Evolutionary conservation across 2,888 invertebrate species (phyloP), one percentile per base, ranked within the genome.

Genomic region (Callyntrura sp.): DNA sequence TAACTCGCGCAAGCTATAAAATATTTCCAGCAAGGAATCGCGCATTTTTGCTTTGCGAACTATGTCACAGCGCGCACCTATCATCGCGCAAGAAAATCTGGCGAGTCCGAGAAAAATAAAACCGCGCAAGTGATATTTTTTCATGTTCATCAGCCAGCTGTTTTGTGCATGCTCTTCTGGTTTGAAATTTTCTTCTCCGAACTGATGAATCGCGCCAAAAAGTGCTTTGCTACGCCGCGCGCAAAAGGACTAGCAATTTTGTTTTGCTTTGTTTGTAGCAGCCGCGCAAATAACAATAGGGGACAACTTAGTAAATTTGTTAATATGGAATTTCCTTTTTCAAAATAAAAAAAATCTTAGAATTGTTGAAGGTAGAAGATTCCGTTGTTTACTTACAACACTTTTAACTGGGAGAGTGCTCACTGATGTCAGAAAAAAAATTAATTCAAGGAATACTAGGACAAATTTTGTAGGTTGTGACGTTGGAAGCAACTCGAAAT

Each of bases 381-480:
- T 88, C 65, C 76, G 82, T 83, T 88, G 83, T 76, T 88, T 88
- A 88, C 88, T 88, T 88, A 88, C 88, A 88, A 88, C 88, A 83
- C 88, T 82, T 55, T 81, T 65, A 65, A 51, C 78, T 65, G 43
- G 81, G 82, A 60, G 79, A 28, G 82, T 88, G 82, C 78, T 86
- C 87, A 82, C 82, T 88, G 87, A 88, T 82, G 87, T 73, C 83
- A 83, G 73, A 88, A 88, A 68, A 81, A 81, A 65, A 65, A 28
- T 35, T 84, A 60, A 81, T 20, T 81, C 82, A 88, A 88, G 88
- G 83, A 82, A 88, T 76, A 73, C 62, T 88, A 88, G 83, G 82
- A 62, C 35, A 73, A 83, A 76, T 60, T 25, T 12, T 48, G 70
- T 43, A 70, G 45, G 76, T 83, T 76, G 76, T 83, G 88, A 82